These are phyloP conservation scores for Hoplostethus atlanticus DNA, from an alignment of 2,797 vertebrate genomes.

Conservation along the genomic window DNA sequence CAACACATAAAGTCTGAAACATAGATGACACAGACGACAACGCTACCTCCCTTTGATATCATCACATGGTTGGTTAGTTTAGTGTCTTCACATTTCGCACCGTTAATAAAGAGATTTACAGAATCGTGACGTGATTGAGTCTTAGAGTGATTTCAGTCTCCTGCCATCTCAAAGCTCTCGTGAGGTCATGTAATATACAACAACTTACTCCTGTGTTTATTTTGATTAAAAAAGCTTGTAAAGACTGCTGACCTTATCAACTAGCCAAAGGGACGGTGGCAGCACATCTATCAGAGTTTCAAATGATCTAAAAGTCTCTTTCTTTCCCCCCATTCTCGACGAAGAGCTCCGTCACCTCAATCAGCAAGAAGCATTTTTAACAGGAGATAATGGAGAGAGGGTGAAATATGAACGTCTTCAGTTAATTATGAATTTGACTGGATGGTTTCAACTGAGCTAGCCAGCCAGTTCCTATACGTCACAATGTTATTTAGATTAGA, in stretches of 20 bases:
- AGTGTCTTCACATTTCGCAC: not conserved
- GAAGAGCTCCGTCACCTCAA: conserved; percentile 35
- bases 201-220: conserved; percentile 7
- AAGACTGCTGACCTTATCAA: not conserved
- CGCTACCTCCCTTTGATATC: too few relatives aligned
- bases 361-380: conserved; percentile 28
- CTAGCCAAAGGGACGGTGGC: conserved; percentile 21
- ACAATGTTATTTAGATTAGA: conserved; percentile 29
- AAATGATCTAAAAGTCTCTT: conserved; percentile 12
- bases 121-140: not conserved
- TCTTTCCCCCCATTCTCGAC: not conserved
- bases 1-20: too few relatives aligned
- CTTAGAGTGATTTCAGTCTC: not conserved
- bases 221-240: conserved; percentile 14
- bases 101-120: not conserved
- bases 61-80: not conserved
- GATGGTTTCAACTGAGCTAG: conserved; percentile 14
- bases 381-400: conserved; percentile 21
- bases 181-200: not conserved
- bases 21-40: too few relatives aligned
- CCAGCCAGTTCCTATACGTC: conserved; percentile 14
- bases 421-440: conserved; percentile 26
- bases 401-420: conserved; percentile 20
- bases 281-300: conserved; percentile 11
- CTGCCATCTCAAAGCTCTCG: too few relatives aligned